Base-by-base conservation (phyloP, 1,140 invertebrate genomes). In the Platorchestia sp. region DNA sequence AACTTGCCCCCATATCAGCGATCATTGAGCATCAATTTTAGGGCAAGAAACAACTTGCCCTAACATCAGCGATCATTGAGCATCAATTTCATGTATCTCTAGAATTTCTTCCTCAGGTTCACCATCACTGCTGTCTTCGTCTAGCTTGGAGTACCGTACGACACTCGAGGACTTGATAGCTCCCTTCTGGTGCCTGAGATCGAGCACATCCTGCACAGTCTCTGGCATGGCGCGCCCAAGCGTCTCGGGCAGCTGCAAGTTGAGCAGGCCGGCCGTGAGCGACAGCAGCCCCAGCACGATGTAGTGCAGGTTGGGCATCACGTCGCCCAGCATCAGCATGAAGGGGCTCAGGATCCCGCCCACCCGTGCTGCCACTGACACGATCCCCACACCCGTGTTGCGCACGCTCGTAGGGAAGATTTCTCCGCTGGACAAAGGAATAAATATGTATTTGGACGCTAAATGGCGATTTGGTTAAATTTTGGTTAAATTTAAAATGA, bases 381-480 rank as follows among this genome's bases (percentile, higher is more conserved):
- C 98, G 6, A 98, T 97, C 0, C 99, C 99, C 95, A 99, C 97
- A 0, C 98, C 99, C 0, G 98, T 98, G 97, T 98, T 99, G 95
- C 98, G 97, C 86, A 99, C 98, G 16, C 98, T 98, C 0, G 98
- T 99, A 0, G 98, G 98, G 96, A 98, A 99, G 96, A 98, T 98
- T 97, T 99, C 98, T 14, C 98, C 98, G 22, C 98, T 98, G 97
- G 98, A 98, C 87, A 99, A 97, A 41, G 40, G 95, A 95, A 42
- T 75, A 36, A n/a, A n/a, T n/a, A n/a, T n/a, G n/a, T n/a, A n/a
- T n/a, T n/a, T n/a, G n/a, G 27, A 36, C n/a, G n/a, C n/a, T 75
- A 36, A 75, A 75, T 75, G 27, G 27, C 7, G 27, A 22, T 75
- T 36, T 10, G 36, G 59, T 75, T 3, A 75, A 75, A 75, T 22